Evolutionary conservation across 2,888 invertebrate genomes (phyloP), one percentile per base, ranked within the genome.

Genomic region (Beris chalybata): DNA sequence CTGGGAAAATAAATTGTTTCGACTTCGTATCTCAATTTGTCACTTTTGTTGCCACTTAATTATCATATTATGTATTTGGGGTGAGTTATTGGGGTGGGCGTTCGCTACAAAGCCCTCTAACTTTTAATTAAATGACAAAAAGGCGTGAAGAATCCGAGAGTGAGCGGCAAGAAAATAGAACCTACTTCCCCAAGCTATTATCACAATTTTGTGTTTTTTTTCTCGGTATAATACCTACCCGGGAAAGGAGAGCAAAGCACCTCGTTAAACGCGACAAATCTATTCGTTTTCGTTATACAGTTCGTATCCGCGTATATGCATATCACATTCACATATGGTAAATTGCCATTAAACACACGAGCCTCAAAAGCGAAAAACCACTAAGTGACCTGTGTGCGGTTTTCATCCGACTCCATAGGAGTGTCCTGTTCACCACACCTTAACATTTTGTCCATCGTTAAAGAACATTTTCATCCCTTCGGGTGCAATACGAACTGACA

Each of bases 71-170:
- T 59, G 31, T 31, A 11, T 48, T 31, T 48, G 30, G 47, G 30
- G 22, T 59, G 15, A 29, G 57, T 57, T 57, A 30, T 30, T 7
- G 30, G 47, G 29, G 30, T 15, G 32, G 47, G 31, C 47, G 9
- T 22, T 22, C 22, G 22, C 22, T 22, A 57, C 31, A 31, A 11
- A 47, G 22, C 4, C 22, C 12, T 29, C 54, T 47, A 31, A 47
- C 58, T 59, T 59, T 59, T 59, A 59, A 45, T 48, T 59, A 59
- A 59, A 59, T 59, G 58, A 59, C 31, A 59, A 29, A 31, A 59
- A 59, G 58, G 58, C 32, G 58, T 59, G 58, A 59, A 59, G 58
- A 59, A 59, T 59, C 58, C 30, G 38, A 38, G 47, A 59, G 30
- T 59, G 58, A 31, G 47, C 30, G 31, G 32, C 48, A 59, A 47